Evolutionary conservation across 53 echinoderm and acorn worm genomes (phyloP), one percentile per base, ranked within the genome.

Genomic region (Astropecten irregularis): DNA sequence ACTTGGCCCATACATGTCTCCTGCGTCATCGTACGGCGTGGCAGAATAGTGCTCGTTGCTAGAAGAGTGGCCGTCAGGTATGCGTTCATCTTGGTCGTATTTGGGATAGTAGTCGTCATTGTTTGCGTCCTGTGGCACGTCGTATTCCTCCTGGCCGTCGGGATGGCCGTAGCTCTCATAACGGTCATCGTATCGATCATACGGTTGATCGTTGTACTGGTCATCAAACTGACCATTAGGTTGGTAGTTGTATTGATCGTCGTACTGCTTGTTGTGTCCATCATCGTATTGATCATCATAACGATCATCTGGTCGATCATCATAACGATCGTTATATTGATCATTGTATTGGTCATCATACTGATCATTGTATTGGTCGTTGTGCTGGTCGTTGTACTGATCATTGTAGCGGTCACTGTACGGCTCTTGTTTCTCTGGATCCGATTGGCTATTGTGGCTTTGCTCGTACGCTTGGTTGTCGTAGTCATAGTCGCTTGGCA

Each of bases 61-160:
- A 21, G 85, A 58, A 20, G 71, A 85, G 40, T 85, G 85, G n/a
- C 72, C 85, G 66, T 76, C 76, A 20, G 85, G 85, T 13, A 73
- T 49, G 49, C 73, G 73, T 19, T 85, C 72, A 5, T 73, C 83
- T 30, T 73, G 64, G 18, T 85, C 86, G 35, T 85, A 54, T 10
- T 34, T 38, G 5, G 76, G 76, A 35, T 85, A 85, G 57, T 46
- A 59, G 2, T 85, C 85, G 0, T 40, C 58, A 28, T 55, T 68
- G 6, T 62, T 37, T 4, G 57, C 73, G 42, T 42, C 42, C 35
- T 73, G 73, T 21, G 69, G 58, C 44, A 34, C 48, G 38, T 63
- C 37, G 18, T 49, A 61, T 18, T 71, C 63, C 19, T 85, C 73
- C 14, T 64, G 65, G 23, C 65, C 65, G 15, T 82, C 66, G 9